Conservation (phyloP, 1,140 invertebrate species). For the Armadillidium nasatum region DNA sequence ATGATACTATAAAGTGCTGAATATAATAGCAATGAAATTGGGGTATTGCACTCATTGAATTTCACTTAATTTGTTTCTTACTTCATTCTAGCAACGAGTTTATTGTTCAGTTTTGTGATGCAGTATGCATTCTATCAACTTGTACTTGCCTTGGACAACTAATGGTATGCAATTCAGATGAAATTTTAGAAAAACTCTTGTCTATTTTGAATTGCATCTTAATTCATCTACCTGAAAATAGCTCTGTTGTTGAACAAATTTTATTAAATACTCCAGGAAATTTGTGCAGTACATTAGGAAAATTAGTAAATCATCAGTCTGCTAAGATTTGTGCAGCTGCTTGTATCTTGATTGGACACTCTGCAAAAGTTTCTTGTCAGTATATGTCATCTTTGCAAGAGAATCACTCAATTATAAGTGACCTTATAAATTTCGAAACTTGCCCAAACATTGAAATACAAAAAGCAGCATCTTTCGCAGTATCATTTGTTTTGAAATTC, state of each 20-base stretch:
- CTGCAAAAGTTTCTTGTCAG: constrained; percentile 34
- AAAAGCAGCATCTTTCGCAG: constrained; percentile 40
- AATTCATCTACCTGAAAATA: constrained; percentile 66
- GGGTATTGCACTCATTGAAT: constrained; percentile 62
- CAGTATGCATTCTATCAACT: constrained; percentile 61
- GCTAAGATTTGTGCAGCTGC: neutral
- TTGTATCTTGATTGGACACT: constrained; percentile 34
- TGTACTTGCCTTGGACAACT: constrained; percentile 51
- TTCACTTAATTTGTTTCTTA: constrained; percentile 65
- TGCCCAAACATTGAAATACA: constrained; percentile 34
- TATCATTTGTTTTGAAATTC: neutral
- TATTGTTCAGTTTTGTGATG: constrained; percentile 70
- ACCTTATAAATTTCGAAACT: constrained; percentile 42
- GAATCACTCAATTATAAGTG: constrained; percentile 40
- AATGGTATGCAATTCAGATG: constrained; percentile 58
- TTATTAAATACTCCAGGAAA: constrained; percentile 46
- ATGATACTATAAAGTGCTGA: constrained; percentile 36
- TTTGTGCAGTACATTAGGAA: neutral
- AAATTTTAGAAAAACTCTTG: constrained; percentile 61
- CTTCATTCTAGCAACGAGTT: constrained; percentile 64
- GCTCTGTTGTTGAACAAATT: constrained; percentile 66
- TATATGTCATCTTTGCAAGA: constrained; percentile 27
- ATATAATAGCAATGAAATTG: constrained; percentile 55
- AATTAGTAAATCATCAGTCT: neutral
- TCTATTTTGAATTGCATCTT: constrained; percentile 69